phyloP scores from a whole-genome alignment of 2,113 vertebrate genomes.

The Sebastes schlegelii region DNA sequence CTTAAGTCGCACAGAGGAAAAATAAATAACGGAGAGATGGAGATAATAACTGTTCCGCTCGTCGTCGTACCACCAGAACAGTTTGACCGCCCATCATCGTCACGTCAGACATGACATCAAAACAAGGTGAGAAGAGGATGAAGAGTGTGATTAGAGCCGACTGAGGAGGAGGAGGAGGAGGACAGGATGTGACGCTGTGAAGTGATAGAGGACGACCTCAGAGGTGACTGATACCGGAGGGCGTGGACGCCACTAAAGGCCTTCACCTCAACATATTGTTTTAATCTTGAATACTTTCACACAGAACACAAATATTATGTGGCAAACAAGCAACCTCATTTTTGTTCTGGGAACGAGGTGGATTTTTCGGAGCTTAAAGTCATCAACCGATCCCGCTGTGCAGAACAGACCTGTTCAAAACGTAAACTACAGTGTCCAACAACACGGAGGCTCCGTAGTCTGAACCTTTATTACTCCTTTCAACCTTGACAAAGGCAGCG shows the following conservation, averaged over 20 bases:
- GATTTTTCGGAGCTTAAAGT: no score
- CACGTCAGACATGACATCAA: constrained; percentile 40
- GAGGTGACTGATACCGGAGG: constrained; percentile 47
- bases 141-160: constrained; percentile 39
- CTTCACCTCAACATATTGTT: no score
- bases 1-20: constrained; percentile 79
- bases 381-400: no score
- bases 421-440: no score
- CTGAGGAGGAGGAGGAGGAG: constrained; percentile 34
- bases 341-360: no score
- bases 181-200: constrained; percentile 37
- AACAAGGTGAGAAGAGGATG: constrained; percentile 53
- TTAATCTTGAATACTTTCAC: no score
- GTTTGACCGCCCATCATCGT: constrained; percentile 35
- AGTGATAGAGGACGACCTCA: constrained; percentile 46
- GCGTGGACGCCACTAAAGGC: not conserved
- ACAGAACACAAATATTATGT: no score
- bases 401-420: no score
- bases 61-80: constrained; percentile 33
- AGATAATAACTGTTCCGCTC: constrained; percentile 69
- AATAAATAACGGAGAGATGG: constrained; percentile 77
- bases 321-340: no score
- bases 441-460: no score
- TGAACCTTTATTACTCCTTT: no score
- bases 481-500: no score